Conservation (phyloP, 2,113 vertebrate genomes). For the Gulo gulo region DNA sequence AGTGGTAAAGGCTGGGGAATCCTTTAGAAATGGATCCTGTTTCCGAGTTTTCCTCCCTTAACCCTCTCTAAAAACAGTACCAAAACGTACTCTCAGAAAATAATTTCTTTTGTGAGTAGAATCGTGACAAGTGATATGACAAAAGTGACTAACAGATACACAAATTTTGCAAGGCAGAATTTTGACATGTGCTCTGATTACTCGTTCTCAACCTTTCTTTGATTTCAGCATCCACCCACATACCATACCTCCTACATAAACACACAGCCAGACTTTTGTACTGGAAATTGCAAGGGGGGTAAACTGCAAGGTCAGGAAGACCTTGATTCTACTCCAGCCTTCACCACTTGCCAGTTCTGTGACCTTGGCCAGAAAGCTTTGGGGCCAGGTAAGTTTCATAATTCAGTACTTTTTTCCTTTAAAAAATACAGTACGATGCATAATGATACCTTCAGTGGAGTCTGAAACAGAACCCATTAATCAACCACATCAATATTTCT, state of each 20-base stretch:
- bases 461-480: neutral
- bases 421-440: neutral
- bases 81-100: neutral
- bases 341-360: neutral
- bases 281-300: neutral
- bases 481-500: slow-evolving; percentile 37
- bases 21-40: slow-evolving; percentile 4
- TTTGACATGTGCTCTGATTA: slow-evolving; percentile 29
- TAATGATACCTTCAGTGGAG: neutral
- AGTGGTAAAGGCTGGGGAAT: neutral
- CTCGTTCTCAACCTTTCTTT: neutral
- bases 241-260: neutral
- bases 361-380: slow-evolving; percentile 1
- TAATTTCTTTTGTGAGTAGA: slow-evolving; percentile 29
- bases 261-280: neutral
- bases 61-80: neutral
- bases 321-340: neutral
- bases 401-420: neutral
- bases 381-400: neutral
- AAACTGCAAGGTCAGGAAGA: neutral
- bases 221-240: neutral
- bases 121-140: slow-evolving; percentile 3
- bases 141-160: neutral
- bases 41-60: slow-evolving; percentile 10
- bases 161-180: neutral